Conservation (phyloP, 2,888 invertebrate species). For the Calameuta pallipes region DNA sequence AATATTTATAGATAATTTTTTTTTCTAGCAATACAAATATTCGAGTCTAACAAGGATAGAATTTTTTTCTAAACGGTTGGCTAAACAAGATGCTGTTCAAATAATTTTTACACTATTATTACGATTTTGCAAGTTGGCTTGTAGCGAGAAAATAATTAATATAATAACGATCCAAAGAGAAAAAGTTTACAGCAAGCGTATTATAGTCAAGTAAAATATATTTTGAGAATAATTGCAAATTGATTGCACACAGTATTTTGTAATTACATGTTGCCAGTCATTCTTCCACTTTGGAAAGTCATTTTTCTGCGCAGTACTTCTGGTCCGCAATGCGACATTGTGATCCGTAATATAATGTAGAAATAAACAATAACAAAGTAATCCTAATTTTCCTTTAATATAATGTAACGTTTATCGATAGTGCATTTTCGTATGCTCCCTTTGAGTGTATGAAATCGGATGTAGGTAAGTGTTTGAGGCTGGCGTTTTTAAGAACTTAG, state of each 20-base stretch:
- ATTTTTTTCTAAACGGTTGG: neutral
- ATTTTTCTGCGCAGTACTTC: neutral
- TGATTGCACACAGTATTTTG: neutral
- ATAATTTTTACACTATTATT: too few species aligned
- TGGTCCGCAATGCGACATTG: neutral
- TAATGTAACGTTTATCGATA: too few species aligned
- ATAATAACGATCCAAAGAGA: too few species aligned
- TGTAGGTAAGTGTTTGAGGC: too few species aligned
- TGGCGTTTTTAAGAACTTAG: too few species aligned
- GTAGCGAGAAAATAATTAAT: neutral
- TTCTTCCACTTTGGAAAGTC: neutral
- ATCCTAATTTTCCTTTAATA: too few species aligned
- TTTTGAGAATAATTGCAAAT: neutral
- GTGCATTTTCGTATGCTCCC: too few species aligned
- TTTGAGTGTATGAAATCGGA: too few species aligned
- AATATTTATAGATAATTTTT: too few species aligned
- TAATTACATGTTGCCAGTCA: neutral
- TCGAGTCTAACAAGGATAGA: neutral
- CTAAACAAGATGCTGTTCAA: neutral
- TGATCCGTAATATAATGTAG: neutral
- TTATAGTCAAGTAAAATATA: neutral
- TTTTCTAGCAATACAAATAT: neutral
- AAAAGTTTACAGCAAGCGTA: neutral
- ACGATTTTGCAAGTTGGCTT: too few species aligned
- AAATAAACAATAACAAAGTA: neutral